Evolutionary conservation across 2,113 vertebrate genomes (phyloP).

Genomic region (Ophthalmolycus amberensis): DNA sequence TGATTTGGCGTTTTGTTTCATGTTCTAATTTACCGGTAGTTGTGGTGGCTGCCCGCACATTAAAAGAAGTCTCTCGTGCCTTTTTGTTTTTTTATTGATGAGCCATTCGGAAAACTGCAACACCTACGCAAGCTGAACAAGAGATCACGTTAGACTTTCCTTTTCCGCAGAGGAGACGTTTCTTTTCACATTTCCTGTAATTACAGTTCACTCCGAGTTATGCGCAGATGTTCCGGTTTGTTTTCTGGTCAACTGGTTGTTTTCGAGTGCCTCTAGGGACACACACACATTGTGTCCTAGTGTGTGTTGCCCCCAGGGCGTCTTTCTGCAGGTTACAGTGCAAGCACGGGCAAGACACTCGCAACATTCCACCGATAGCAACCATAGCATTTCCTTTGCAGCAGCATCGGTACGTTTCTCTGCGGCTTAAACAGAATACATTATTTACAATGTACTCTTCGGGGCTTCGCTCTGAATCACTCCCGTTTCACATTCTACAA

Average conservation of each 20-base stretch:
- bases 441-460: conserved; percentile 9
- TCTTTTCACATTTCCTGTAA: background rate
- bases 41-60: conserved; percentile 1
- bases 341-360: conserved; percentile 58
- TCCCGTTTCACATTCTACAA: conserved; percentile 18
- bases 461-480: conserved; percentile 13
- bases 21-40: background rate
- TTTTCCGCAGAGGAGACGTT: background rate
- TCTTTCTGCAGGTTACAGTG: conserved; percentile 59
- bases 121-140: conserved; percentile 12
- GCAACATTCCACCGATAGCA: conserved; percentile 53
- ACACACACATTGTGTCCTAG: background rate
- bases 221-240: conserved; percentile 25
- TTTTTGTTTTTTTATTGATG: background rate
- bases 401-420: background rate
- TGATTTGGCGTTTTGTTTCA: background rate
- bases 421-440: conserved; percentile 6
- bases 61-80: background rate
- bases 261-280: conserved; percentile 12
- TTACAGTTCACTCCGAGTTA: background rate
- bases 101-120: conserved; percentile 10
- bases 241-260: background rate
- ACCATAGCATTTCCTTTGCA: background rate
- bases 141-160: background rate
- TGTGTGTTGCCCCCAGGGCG: conserved; percentile 13